A percentile compares a stretch with the other conserved stretches of the same genome.
phyloP scores from a whole-genome alignment of 2,888 invertebrate genomes.

The Chrysolina americana region DNA sequence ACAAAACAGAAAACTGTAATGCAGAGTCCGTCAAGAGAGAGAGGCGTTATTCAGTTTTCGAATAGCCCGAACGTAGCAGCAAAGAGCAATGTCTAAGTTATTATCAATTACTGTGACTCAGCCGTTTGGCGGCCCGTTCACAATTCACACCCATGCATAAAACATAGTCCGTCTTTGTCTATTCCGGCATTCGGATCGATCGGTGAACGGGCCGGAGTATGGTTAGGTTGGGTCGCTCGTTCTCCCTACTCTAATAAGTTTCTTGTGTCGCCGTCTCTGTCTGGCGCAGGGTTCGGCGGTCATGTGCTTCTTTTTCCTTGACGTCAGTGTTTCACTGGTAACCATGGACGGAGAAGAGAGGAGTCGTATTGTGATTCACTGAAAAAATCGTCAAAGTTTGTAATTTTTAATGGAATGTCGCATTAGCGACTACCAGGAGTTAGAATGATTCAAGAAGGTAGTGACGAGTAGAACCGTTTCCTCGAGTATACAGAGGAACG shows the following conservation, averaged over 20 bases:
- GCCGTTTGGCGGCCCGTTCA: conserved; percentile 68
- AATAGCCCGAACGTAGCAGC: conserved; percentile 56
- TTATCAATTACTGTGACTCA: conserved; percentile 72
- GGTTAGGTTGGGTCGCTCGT: conserved; percentile 70
- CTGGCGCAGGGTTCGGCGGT: conserved; percentile 40
- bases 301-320: conserved; percentile 62
- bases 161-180: conserved; percentile 69
- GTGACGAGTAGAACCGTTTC: conserved; percentile 28
- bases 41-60: conserved; percentile 58
- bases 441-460: conserved; percentile 37
- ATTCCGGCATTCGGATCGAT: conserved; percentile 70
- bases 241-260: conserved; percentile 68
- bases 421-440: conserved; percentile 37
- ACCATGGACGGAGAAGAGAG: conserved; percentile 43
- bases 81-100: conserved; percentile 69
- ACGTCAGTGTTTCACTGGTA: conserved; percentile 68
- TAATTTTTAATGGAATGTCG: conserved; percentile 41
- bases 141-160: conserved; percentile 69
- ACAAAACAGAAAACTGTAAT: conserved; percentile 52
- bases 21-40: conserved; percentile 50
- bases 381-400: conserved; percentile 40
- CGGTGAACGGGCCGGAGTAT: conserved; percentile 66
- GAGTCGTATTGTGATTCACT: conserved; percentile 39
- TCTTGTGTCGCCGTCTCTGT: conserved; percentile 62
- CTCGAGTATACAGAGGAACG: conserved; percentile 4